These are phyloP conservation scores for Drosophila melanica DNA, from an alignment of 1,140 invertebrate species.

Conservation along the genomic window DNA sequence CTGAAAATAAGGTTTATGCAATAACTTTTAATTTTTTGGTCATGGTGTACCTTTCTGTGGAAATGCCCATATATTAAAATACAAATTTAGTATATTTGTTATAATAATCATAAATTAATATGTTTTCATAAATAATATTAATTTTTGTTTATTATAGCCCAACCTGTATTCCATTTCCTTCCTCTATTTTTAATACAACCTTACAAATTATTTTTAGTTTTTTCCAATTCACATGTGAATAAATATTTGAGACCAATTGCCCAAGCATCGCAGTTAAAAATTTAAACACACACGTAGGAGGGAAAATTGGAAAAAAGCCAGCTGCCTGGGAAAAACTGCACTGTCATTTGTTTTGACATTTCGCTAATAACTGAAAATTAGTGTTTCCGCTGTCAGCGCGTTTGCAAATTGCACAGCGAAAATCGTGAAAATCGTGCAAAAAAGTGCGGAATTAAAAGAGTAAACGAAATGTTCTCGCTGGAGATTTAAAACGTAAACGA, in stretches of 20 bases:
- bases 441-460: slow-evolving; percentile 13
- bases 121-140: too few relatives aligned
- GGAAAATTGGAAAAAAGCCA: slow-evolving; percentile 15
- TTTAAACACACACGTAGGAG: neutral
- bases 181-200: too few relatives aligned
- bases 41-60: too few relatives aligned
- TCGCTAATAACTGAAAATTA: slow-evolving; percentile 75
- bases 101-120: too few relatives aligned
- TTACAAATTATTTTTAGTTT: neutral
- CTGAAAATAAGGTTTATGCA: too few relatives aligned
- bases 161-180: too few relatives aligned
- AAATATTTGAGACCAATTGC: slow-evolving; percentile 3
- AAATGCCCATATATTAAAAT: too few relatives aligned
- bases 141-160: too few relatives aligned
- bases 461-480: slow-evolving; percentile 7
- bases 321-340: slow-evolving; percentile 39
- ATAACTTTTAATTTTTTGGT: too few relatives aligned
- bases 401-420: slow-evolving; percentile 15
- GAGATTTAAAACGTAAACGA: neutral
- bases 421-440: slow-evolving; percentile 7
- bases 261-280: neutral
- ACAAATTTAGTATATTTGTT: too few relatives aligned
- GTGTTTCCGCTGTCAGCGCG: slow-evolving; percentile 50
- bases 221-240: neutral
- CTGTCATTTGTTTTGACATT: slow-evolving; percentile 77